phyloP scores from a whole-genome alignment of 2,113 vertebrate species.

The Alexandromys fortis region DNA sequence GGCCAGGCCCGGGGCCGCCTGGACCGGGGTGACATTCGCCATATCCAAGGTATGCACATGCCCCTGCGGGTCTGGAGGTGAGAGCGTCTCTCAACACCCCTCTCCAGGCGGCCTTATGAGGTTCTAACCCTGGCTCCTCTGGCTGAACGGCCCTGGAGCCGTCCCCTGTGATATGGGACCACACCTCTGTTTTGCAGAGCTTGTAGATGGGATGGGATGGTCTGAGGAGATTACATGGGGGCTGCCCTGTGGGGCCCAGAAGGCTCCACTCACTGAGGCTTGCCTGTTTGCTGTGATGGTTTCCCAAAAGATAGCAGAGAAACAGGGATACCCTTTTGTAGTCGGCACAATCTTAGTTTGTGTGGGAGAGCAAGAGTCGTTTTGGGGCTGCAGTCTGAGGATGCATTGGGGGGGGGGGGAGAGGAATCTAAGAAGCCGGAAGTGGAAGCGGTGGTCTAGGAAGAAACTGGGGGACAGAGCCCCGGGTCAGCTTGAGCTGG shows the following conservation, averaged over 20 bases:
- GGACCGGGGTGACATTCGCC: slow-evolving; percentile 86
- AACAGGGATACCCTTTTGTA: not conserved
- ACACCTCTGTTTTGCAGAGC: not conserved
- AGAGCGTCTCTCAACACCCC: not conserved
- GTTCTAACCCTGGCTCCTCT: not conserved
- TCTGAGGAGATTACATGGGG: accelerated
- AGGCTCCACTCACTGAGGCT: not conserved
- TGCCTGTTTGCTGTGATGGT: not conserved
- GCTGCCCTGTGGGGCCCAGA: not conserved
- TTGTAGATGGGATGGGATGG: not conserved
- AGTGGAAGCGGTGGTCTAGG: not conserved
- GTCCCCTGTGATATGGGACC: accelerated
- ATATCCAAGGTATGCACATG: slow-evolving; percentile 87
- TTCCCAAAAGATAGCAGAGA: not conserved
- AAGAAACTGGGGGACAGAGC: not conserved
- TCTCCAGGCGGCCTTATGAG: not conserved
- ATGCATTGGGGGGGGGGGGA: not conserved
- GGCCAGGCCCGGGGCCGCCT: slow-evolving; percentile 72
- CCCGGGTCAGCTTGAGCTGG: not conserved
- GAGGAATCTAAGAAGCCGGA: not conserved
- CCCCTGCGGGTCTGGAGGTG: too few species aligned
- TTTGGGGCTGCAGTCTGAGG: not conserved
- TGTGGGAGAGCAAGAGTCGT: not conserved
- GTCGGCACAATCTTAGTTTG: not conserved
- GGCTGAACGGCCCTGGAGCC: not conserved